Percentiles rank a stretch among this genome's conserved stretches.
Evolutionary conservation across 2,888 invertebrate species (phyloP).

Genomic region (Macaria liturata): DNA sequence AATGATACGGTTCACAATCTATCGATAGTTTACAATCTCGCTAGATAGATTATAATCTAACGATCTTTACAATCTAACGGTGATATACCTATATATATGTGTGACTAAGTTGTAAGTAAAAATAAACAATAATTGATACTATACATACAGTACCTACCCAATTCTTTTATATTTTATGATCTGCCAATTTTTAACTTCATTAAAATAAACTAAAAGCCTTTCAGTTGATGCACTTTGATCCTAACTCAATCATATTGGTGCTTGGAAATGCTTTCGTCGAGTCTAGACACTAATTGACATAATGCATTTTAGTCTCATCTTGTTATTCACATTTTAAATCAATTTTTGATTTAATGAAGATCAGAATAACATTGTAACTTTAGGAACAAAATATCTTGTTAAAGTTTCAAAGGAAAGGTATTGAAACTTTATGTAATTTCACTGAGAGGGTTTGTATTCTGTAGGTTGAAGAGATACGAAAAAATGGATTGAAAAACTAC

Average conservation of each 20-base stretch:
- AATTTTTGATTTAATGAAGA: slow-evolving; percentile 8
- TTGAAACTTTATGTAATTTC: slow-evolving; percentile 3
- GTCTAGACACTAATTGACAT: slow-evolving; percentile 47
- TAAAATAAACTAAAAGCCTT: slow-evolving; percentile 1
- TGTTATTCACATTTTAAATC: slow-evolving; percentile 22
- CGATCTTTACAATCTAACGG: no score
- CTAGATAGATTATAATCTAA: no score
- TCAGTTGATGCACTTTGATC: slow-evolving; percentile 18
- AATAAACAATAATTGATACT: no score
- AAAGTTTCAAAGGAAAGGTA: background rate
- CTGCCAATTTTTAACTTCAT: no score
- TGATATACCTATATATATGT: no score
- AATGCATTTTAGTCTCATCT: slow-evolving; percentile 32
- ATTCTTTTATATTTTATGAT: no score
- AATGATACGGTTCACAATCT: no score
- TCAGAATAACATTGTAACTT: slow-evolving; percentile 3
- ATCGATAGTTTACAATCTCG: no score
- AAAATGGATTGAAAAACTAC: background rate
- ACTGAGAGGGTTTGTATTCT: slow-evolving; percentile 1
- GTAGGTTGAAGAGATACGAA: background rate
- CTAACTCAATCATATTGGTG: slow-evolving; percentile 23
- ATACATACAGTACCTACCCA: no score
- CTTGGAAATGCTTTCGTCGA: slow-evolving; percentile 30
- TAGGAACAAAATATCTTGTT: background rate
- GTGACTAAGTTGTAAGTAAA: no score